A percentile compares a stretch with the other conserved stretches of the same genome.
Conservation (phyloP, 1,140 invertebrate species). For the Drosophila oshimai region DNA sequence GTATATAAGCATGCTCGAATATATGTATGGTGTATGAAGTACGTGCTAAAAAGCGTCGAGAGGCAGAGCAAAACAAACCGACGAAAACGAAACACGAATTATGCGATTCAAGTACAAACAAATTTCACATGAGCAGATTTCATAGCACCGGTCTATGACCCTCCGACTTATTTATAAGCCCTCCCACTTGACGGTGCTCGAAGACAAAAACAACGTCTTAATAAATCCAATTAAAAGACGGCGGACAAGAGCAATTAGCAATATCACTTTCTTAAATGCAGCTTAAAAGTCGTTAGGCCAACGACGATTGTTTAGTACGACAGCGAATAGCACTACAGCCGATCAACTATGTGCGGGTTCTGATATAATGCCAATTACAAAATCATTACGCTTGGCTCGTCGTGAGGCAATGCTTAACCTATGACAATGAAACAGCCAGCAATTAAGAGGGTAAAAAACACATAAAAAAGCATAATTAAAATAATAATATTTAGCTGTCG, state of each 20-base stretch:
- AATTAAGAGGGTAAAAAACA: slow-evolving; percentile 43
- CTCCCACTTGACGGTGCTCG: no score
- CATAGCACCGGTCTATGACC: slow-evolving; percentile 13
- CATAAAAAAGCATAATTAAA: slow-evolving; percentile 56
- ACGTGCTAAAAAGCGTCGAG: slow-evolving; percentile 30
- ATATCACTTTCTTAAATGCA: slow-evolving; percentile 8
- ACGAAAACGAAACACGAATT: slow-evolving; percentile 40
- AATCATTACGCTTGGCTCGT: slow-evolving; percentile 39
- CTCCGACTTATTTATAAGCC: neutral
- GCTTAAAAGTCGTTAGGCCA: neutral
- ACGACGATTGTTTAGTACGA: neutral
- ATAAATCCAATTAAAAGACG: slow-evolving; percentile 26
- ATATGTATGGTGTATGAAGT: neutral
- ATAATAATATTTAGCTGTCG: slow-evolving; percentile 60
- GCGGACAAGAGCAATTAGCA: slow-evolving; percentile 15
- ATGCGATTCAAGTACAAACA: slow-evolving; percentile 40
- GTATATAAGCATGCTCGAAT: neutral
- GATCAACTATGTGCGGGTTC: slow-evolving; percentile 17
- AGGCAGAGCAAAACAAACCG: slow-evolving; percentile 23
- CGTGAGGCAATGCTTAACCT: slow-evolving; percentile 53
- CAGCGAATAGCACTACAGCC: neutral
- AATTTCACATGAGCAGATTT: slow-evolving; percentile 11
- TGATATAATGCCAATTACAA: slow-evolving; percentile 49
- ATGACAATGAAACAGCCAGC: slow-evolving; percentile 65
- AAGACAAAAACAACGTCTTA: neutral